phyloP scores from a whole-genome alignment of 37 sponge, comb jelly and placozoan genomes.

The Halichondria panicea region DNA sequence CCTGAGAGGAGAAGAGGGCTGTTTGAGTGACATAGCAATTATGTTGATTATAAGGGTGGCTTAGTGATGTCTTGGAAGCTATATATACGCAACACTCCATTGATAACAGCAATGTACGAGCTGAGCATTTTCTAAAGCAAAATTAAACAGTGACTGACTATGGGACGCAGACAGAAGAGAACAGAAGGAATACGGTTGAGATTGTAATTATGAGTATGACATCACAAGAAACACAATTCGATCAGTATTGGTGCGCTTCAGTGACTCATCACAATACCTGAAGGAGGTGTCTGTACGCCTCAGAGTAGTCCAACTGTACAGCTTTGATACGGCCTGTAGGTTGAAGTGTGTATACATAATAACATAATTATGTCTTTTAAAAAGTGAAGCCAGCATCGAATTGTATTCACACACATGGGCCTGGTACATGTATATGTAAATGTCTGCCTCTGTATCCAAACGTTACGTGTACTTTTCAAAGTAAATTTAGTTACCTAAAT shows the following conservation, averaged over 20 bases:
- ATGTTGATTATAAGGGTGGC: too few species aligned
- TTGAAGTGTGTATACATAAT: background rate
- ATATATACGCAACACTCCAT: too few species aligned
- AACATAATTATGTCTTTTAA: background rate
- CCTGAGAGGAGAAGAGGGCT: slow-evolving; percentile 47
- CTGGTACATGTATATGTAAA: too few species aligned
- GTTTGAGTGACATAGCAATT: too few species aligned
- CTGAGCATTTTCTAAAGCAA: background rate
- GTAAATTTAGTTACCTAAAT: slow-evolving; percentile 57
- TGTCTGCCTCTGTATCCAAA: background rate
- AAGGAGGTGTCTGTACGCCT: slow-evolving; percentile 76
- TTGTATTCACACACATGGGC: too few species aligned
- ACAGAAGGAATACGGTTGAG: too few species aligned
- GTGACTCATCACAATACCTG: slow-evolving; percentile 41
- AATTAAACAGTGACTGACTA: background rate
- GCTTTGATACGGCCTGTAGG: slow-evolving; percentile 81
- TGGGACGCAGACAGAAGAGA: background rate
- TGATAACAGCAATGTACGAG: background rate
- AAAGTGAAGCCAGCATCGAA: background rate
- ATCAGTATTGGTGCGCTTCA: background rate
- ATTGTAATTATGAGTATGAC: background rate
- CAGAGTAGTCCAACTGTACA: slow-evolving; percentile 92
- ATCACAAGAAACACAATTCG: background rate
- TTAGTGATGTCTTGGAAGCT: too few species aligned
- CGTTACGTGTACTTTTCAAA: background rate